A percentile compares a stretch with the other conserved stretches of the same genome.
Conservation (phyloP, 2,888 invertebrate genomes). For the Gasteruption jaculator region DNA sequence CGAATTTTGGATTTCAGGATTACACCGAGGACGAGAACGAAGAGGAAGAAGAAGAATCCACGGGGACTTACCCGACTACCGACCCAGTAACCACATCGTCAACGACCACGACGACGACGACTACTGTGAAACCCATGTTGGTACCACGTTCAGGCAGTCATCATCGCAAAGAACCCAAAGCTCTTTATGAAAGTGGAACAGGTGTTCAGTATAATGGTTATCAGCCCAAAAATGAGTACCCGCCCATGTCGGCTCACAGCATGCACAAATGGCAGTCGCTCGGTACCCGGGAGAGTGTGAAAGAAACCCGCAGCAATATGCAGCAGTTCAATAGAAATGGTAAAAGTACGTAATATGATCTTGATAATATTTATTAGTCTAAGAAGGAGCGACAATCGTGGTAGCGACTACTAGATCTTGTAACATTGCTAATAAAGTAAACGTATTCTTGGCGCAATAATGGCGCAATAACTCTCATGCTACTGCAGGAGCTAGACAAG, state of each 20-base stretch:
- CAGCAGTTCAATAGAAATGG: constrained; percentile 35
- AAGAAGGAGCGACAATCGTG: too few species aligned
- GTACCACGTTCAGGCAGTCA: too few species aligned
- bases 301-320: constrained; percentile 37
- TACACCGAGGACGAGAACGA: constrained; percentile 38
- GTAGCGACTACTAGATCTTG: too few species aligned
- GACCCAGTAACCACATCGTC: constrained; percentile 32
- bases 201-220: constrained; percentile 35
- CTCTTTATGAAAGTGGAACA: constrained; percentile 29
- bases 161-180: constrained; percentile 30
- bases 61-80: constrained; percentile 29
- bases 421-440: too few species aligned
- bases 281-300: constrained; percentile 39
- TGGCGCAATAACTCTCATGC: too few species aligned
- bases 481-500: too few species aligned
- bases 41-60: constrained; percentile 36
- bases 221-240: constrained; percentile 39
- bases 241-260: constrained; percentile 40
- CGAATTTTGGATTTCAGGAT: too few species aligned
- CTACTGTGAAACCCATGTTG: constrained; percentile 43
- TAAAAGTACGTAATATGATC: constrained; percentile 38
- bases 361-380: constrained; percentile 8
- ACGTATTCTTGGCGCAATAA: too few species aligned
- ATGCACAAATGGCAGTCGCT: constrained; percentile 41
- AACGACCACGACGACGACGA: constrained; percentile 47